A percentile compares a stretch with the other conserved stretches of the same genome.
These are phyloP conservation scores for Hololepta plana DNA, from an alignment of 2,888 invertebrate species.

Conservation along the genomic window DNA sequence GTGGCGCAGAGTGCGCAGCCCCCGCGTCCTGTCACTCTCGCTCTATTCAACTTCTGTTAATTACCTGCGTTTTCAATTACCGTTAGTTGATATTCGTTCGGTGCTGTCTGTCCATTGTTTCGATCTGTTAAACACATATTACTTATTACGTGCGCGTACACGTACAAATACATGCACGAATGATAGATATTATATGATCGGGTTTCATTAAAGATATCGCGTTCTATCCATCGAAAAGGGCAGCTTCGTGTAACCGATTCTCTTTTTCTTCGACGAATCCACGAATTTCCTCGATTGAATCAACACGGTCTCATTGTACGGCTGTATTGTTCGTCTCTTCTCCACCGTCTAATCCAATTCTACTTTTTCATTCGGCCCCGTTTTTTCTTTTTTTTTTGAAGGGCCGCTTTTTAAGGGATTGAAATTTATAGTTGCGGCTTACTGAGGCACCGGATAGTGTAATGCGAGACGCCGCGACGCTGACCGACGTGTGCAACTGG, in stretches of 20 bases:
- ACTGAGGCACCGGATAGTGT: slow-evolving; percentile 12
- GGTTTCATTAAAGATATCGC: too few species aligned
- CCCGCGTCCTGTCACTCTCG: slow-evolving; percentile 12
- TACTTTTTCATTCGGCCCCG: not conserved
- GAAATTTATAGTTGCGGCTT: slow-evolving; percentile 15
- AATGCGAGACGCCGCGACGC: slow-evolving; percentile 15
- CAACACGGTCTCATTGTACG: too few species aligned
- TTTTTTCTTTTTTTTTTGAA: slow-evolving; percentile 1
- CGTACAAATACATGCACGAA: too few species aligned
- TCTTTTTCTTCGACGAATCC: too few species aligned
- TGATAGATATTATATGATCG: too few species aligned
- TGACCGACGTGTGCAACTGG: slow-evolving; percentile 23
- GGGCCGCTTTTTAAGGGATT: slow-evolving; percentile 6
- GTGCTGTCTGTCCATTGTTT: slow-evolving; percentile 11
- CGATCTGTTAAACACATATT: slow-evolving; percentile 4
- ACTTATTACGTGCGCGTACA: too few species aligned
- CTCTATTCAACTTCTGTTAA: slow-evolving; percentile 15
- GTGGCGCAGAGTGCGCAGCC: slow-evolving; percentile 11
- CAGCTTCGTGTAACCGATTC: too few species aligned
- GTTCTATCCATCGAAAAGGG: too few species aligned
- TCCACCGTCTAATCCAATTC: too few species aligned
- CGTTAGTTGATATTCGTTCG: slow-evolving; percentile 12
- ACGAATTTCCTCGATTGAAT: too few species aligned
- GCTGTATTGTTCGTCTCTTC: too few species aligned
- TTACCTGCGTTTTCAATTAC: slow-evolving; percentile 17